Conservation (phyloP, 2,888 invertebrate genomes). For the Ophion ellenae region DNA sequence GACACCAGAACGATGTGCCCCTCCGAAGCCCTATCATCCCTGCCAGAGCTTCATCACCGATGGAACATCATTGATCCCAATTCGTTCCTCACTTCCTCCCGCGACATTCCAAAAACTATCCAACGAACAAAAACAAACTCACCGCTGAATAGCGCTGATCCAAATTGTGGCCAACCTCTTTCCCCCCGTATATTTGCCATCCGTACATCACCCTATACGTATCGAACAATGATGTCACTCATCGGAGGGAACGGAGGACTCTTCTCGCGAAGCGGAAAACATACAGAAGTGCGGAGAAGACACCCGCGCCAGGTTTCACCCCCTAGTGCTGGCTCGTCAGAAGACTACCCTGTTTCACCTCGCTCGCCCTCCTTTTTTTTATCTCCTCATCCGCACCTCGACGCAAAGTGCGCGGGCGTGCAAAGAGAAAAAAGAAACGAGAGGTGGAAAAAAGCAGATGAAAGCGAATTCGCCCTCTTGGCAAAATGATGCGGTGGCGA, state of each 20-base stretch:
- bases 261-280: conserved; percentile 50
- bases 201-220: conserved; percentile 12
- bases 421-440: background rate
- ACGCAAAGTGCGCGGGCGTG: background rate
- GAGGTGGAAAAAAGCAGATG: conserved; percentile 1
- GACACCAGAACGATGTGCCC: too few relatives aligned
- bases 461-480: background rate
- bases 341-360: conserved; percentile 7
- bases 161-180: conserved; percentile 10
- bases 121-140: background rate
- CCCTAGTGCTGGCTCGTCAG: conserved; percentile 4
- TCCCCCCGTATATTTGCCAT: background rate
- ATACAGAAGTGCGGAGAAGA: conserved; percentile 30
- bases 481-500: conserved; percentile 27
- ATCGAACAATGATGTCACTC: conserved; percentile 64
- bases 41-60: too few relatives aligned
- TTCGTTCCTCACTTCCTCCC: too few relatives aligned
- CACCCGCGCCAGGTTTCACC: conserved; percentile 18
- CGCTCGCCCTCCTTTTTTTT: background rate
- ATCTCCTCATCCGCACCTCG: conserved; percentile 3
- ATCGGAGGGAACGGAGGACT: conserved; percentile 57
- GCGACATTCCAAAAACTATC: too few relatives aligned
- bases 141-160: background rate
- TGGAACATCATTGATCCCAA: too few relatives aligned
- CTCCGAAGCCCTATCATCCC: too few relatives aligned